Evolutionary conservation across 1,140 invertebrate genomes (phyloP).

Genomic region (Drosophila melanica): DNA sequence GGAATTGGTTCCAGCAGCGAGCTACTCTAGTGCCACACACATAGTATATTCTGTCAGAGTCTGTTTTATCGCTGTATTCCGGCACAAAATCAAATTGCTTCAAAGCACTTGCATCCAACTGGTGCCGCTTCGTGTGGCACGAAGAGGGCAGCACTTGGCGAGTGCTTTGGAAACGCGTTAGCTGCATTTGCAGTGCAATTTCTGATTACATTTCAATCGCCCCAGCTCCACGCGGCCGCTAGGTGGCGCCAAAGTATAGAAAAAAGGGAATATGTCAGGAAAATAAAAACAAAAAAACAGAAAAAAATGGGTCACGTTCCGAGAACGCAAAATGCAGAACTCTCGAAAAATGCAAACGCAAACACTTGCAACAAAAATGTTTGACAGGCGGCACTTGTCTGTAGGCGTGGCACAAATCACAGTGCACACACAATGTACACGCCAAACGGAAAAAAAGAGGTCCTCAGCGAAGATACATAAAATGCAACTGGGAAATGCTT

Average conservation of each 20-base stretch:
- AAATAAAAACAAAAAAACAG: slow-evolving; percentile 9
- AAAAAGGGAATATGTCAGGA: slow-evolving; percentile 4
- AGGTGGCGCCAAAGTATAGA: not conserved
- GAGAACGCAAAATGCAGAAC: not conserved
- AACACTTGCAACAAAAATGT: slow-evolving; percentile 46
- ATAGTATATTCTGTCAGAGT: slow-evolving; percentile 13
- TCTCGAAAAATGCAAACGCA: slow-evolving; percentile 55
- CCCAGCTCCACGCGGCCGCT: not conserved
- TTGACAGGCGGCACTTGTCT: slow-evolving; percentile 14
- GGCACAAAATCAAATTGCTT: slow-evolving; percentile 40
- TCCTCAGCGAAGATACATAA: not conserved
- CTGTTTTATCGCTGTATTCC: slow-evolving; percentile 23
- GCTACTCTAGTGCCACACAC: not conserved
- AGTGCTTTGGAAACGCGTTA: slow-evolving; percentile 46
- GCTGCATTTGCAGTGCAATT: slow-evolving; percentile 54
- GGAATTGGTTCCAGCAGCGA: not conserved
- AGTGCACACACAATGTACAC: slow-evolving; percentile 4
- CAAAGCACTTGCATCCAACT: slow-evolving; percentile 17
- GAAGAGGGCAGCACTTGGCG: slow-evolving; percentile 19
- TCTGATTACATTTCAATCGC: slow-evolving; percentile 73
- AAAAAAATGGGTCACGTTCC: slow-evolving; percentile 58
- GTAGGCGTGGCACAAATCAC: slow-evolving; percentile 50
- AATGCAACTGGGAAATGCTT: slow-evolving; percentile 47
- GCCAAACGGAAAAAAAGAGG: not conserved
- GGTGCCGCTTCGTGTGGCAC: slow-evolving; percentile 16